Base-by-base conservation (phyloP, 2,888 invertebrate species). In the Nemurella pictetii region DNA sequence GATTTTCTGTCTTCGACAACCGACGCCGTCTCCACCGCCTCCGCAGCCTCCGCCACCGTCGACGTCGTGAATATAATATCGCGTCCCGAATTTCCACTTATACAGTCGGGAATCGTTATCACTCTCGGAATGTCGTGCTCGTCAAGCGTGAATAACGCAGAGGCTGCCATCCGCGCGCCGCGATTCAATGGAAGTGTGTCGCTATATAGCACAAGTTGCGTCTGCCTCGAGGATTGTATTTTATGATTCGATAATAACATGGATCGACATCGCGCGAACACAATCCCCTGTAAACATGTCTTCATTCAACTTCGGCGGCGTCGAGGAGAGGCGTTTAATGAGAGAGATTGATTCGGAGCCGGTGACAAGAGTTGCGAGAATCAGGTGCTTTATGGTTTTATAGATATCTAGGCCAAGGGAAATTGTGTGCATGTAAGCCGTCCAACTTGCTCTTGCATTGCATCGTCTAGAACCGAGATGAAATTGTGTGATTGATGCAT, bases 21-120 rank as follows among this genome's bases (percentile, higher is more conserved):
- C 75, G 75, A 75, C 73, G 73, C 2, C 75, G 55, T 9, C 7
- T 36, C 78, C n/a, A n/a, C n/a, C n/a, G n/a, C n/a, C n/a, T n/a
- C n/a, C n/a, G n/a, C n/a, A n/a, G n/a, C n/a, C n/a, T n/a, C n/a
- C n/a, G n/a, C n/a, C n/a, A n/a, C n/a, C n/a, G 81, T 25, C 29
- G 81, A 81, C 26, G 55, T 30, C 29, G 28, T 26, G 55, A 32
- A 81, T 32, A 81, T 81, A 36, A 36, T 81, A 81, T 81, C 29
- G 81, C 81, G 26, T 27, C 25, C 81, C 55, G 29, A 81, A 81
- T 32, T 81, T 28, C 28, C 28, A 75, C 75, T 27, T 28, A 7
- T 9, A 75, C 75, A 75, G 55, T 27, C 12, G 75, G 28, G 28
- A 75, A 75, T 75, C 75, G 75, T 75, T 75, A 75, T 75, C 75